Percentiles rank a stretch among this genome's conserved stretches.
phyloP scores from a whole-genome alignment of 92 coral and sea anemone genomes.

The Scolanthus callimorphus region DNA sequence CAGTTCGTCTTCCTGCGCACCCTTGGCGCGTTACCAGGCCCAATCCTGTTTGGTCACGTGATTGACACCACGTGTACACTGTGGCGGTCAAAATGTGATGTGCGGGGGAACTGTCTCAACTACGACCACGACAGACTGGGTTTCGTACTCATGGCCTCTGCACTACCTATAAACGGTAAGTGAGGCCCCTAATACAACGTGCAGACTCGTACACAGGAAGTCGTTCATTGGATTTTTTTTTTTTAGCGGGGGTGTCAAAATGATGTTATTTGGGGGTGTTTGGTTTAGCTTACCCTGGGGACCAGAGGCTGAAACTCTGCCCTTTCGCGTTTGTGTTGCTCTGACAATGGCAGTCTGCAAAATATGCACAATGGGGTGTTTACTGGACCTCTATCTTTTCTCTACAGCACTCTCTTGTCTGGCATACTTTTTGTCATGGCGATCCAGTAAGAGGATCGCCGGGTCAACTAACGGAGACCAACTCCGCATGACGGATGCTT shows the following conservation, averaged over 20 bases:
- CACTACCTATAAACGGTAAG: constrained; percentile 35
- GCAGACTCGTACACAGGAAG: no score
- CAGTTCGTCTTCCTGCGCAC: constrained; percentile 61
- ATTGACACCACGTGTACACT: constrained; percentile 53
- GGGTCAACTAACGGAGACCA: not conserved
- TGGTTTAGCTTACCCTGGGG: no score
- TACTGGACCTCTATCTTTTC: no score
- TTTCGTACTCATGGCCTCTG: constrained; percentile 17
- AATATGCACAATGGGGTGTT: no score
- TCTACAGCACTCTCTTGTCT: constrained; percentile 26
- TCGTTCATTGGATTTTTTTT: no score
- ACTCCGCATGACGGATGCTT: not conserved
- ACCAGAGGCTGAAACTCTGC: no score
- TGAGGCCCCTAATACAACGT: no score
- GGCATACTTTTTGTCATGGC: constrained; percentile 30
- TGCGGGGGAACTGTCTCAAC: constrained; percentile 64
- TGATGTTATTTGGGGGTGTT: no score
- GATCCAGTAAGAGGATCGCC: constrained; percentile 10
- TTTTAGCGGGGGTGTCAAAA: no score
- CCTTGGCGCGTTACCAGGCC: constrained; percentile 78
- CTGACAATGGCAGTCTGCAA: no score
- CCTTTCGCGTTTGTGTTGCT: no score
- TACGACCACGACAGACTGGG: constrained; percentile 61
- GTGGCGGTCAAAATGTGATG: constrained; percentile 63
- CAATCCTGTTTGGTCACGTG: constrained; percentile 56